Base-by-base conservation (phyloP, 2,797 vertebrate species). In the Muscicapa comitata region DNA sequence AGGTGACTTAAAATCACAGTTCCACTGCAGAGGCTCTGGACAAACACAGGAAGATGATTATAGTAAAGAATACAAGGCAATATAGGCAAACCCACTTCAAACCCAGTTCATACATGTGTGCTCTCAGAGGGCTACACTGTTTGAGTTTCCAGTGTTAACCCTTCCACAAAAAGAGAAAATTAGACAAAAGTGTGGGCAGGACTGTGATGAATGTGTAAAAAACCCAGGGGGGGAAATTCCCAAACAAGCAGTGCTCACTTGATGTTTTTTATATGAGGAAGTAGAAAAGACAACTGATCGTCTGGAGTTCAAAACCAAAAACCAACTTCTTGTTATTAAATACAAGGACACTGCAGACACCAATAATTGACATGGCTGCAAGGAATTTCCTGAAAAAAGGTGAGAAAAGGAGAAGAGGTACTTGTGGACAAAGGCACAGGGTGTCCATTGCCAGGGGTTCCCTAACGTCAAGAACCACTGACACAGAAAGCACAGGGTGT, bases 401-500 rank as follows among this genome's bases (percentile, higher is more conserved):
- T 19, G 5, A 81, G 26, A 37, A 78, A 63, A 61, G 20, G 33
- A 53, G 50, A 55, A 31, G 13, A 37, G 11, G 14, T 31, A 73
- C n/a, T 43, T 58, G 13, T 23, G 33, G 28, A 62, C 14, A 53
- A 65, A 48, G 13, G 15, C 21, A 47, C 6, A 26, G 29, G 17
- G 6, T 11, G 33, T 15, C 31, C n/a, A 45, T 35, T 0, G 0
- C 26, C 43, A 51, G 26, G 19, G 5, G 23, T 19, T 72, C 29
- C 35, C 9, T 9, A 62, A 23, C 15, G 20, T 26, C 48, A 55
- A 42, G 17, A 82, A 53, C 9, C 4, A 6, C 14, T 53, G 13
- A 45, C 24, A 38, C 5, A 53, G 35, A 65, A 70, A 61, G 24
- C 37, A 11, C 1, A 6, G 7, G 3, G 24, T 76, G 13, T 35